Evolutionary conservation across 2,888 invertebrate species (phyloP), one percentile per base, ranked within the genome.

Genomic region (Agrotis ipsilon): DNA sequence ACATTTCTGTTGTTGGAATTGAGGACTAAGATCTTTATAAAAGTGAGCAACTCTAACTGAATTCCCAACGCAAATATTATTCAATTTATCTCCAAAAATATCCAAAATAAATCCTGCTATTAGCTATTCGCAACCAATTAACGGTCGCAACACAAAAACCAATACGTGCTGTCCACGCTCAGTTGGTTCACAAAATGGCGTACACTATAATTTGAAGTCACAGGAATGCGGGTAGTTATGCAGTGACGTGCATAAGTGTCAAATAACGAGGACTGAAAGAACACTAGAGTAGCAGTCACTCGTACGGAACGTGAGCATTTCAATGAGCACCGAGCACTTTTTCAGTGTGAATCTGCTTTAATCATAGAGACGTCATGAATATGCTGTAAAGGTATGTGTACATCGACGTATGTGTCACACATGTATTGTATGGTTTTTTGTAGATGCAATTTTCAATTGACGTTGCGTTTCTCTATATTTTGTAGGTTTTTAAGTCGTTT

Each of bases 201-300:
- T n/a, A 18, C 11, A 16, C 58, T 48, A 51, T 74, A 63, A 78
- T 74, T 80, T 65, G 60, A 74, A 78, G 78, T 72, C 68, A 59
- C 64, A 45, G 59, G 58, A 61, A 24, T 61, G 59, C 58, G n/a
- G 57, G 70, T 71, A 69, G 55, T 65, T 68, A 59, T 58, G 55
- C 62, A 52, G 57, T 74, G 77, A 66, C 43, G 48, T 48, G 24
- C 61, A 72, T 55, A 62, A 70, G 70, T 68, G 68, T 71, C 78
- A 83, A 78, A 72, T 78, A 78, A 72, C 67, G 67, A 72, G 72
- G 51, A 64, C n/a, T 39, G 55, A 75, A 81, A 80, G 57, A 78
- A 83, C 71, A 72, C 70, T 76, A 61, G 52, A 65, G 58, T 58
- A 69, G 46, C 78, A 64, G 64, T 61, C 75, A 69, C 61, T 77